Percentiles rank a stretch among this genome's conserved stretches.
phyloP scores from a whole-genome alignment of 37 sponge, comb jelly and placozoan species.

The Spongilla lacustris region DNA sequence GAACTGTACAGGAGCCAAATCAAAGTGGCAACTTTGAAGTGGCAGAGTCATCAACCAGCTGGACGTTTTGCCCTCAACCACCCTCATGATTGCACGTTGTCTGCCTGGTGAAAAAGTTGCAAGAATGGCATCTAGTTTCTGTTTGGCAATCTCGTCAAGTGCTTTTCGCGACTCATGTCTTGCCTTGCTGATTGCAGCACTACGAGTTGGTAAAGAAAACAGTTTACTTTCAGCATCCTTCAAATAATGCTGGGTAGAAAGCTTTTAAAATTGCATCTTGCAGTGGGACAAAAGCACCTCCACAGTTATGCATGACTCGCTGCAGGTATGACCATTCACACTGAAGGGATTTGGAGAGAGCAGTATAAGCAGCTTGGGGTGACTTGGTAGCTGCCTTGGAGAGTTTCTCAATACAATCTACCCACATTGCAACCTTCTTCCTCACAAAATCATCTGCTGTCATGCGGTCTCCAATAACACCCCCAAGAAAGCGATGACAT shows the following conservation, averaged over 20 bases:
- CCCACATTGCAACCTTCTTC: constrained; percentile 11
- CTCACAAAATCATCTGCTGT: constrained; percentile 1
- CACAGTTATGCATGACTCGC: constrained; percentile 24
- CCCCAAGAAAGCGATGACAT: too few species aligned
- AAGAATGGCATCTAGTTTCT: not conserved
- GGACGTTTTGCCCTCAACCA: constrained; percentile 39
- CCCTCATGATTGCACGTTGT: constrained; percentile 25
- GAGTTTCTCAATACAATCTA: not conserved
- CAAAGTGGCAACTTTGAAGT: constrained; percentile 18
- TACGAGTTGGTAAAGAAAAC: too few species aligned
- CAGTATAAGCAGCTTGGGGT: constrained; percentile 28
- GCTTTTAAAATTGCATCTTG: not conserved
- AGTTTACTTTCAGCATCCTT: not conserved
- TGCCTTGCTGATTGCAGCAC: not conserved
- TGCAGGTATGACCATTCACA: constrained; percentile 43
- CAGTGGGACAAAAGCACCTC: constrained; percentile 25
- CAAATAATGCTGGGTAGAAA: not conserved
- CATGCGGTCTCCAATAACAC: constrained; percentile 15
- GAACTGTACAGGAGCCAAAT: constrained; percentile 28
- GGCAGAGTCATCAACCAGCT: constrained; percentile 28
- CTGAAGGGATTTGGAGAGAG: constrained; percentile 32
- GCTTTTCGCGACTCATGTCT: not conserved
- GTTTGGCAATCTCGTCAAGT: not conserved
- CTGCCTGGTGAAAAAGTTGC: not conserved
- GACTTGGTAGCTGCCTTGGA: not conserved